Evolutionary conservation across 2,113 vertebrate species (phyloP).

Genomic region (Rhegmatorhina hoffmannsi): DNA sequence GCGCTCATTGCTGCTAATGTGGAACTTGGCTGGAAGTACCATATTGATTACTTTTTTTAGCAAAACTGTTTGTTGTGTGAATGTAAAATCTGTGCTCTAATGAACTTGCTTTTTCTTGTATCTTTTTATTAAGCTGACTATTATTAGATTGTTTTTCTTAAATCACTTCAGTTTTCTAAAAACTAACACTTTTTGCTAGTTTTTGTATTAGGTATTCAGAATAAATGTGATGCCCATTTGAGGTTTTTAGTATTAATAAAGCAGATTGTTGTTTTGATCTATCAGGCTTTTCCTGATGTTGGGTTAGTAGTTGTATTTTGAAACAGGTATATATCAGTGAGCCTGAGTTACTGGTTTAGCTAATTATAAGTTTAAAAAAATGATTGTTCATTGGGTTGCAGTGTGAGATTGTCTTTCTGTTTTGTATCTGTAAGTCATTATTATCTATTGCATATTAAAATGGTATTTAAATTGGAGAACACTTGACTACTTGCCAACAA

Average conservation of each 20-base stretch:
- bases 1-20: rapidly evolving
- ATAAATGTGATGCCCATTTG: background rate
- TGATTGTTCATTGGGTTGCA: background rate
- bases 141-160: background rate
- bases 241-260: background rate
- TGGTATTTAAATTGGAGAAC: background rate
- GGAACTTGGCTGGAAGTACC: background rate
- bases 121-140: background rate
- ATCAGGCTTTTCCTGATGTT: background rate
- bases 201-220: background rate
- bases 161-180: background rate
- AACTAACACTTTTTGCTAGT: background rate
- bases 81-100: background rate
- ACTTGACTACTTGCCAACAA: background rate
- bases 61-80: background rate
- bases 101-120: background rate
- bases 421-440: background rate
- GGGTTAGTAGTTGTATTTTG: background rate
- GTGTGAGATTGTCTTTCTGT: background rate
- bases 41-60: background rate
- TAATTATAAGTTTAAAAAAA: background rate
- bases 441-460: background rate
- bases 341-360: background rate
- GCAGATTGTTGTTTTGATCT: background rate
- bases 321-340: background rate